Evolutionary conservation across 2,797 vertebrate species (phyloP).

Genomic region (Emydoidea blandingii): DNA sequence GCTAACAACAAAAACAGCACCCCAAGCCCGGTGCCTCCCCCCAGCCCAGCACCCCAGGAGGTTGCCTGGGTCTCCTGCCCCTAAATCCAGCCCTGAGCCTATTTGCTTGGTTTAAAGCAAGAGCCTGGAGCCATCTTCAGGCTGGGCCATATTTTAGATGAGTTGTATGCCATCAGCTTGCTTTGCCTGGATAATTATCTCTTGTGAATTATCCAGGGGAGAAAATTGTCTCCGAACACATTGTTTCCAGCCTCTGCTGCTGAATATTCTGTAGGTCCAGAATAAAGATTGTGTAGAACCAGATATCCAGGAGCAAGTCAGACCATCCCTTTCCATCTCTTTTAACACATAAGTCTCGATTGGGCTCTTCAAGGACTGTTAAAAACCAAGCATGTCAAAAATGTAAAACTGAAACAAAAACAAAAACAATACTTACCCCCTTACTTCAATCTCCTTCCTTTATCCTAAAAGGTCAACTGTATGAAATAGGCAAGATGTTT

Average conservation of each 20-base stretch:
- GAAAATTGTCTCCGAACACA: conserved; percentile 7
- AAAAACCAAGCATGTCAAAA: fast-evolving
- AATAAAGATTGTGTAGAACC: background rate
- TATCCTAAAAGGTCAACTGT: background rate
- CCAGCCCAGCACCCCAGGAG: too few relatives aligned
- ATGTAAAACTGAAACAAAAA: background rate
- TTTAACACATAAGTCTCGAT: background rate
- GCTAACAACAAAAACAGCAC: too few relatives aligned
- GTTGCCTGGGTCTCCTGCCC: too few relatives aligned
- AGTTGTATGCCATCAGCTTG: conserved; percentile 34
- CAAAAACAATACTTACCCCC: background rate
- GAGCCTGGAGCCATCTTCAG: conserved; percentile 37
- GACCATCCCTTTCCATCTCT: background rate
- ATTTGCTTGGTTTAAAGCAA: conserved; percentile 7
- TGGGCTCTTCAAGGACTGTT: background rate
- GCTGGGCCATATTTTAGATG: conserved; percentile 39
- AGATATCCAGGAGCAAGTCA: fast-evolving
- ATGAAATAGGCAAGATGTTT: background rate
- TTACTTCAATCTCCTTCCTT: background rate
- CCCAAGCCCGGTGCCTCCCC: too few relatives aligned
- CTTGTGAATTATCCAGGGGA: conserved; percentile 51
- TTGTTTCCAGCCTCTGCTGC: background rate
- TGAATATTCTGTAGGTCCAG: background rate
- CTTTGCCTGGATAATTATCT: conserved; percentile 53
- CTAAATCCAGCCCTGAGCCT: background rate